A percentile compares a stretch with the other conserved stretches of the same genome.
Evolutionary conservation across 2,113 vertebrate species (phyloP).

Genomic region (Pachycephala philippinensis): DNA sequence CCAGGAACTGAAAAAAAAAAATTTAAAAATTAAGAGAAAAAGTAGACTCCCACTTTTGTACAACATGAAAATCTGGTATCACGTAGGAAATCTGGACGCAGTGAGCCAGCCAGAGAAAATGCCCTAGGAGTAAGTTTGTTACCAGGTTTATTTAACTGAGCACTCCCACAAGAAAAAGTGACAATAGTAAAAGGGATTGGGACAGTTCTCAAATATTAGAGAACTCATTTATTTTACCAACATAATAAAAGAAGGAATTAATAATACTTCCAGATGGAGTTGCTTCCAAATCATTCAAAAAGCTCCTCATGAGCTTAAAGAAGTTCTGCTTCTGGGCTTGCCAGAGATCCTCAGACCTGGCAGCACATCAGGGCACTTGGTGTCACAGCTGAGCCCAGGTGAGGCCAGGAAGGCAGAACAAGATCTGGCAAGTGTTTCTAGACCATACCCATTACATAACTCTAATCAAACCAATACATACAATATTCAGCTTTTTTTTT

Average conservation of each 20-base stretch:
- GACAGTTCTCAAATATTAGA: background rate
- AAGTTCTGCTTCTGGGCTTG: background rate
- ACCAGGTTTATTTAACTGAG: background rate
- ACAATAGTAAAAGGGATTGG: background rate
- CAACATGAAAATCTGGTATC: background rate
- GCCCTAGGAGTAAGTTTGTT: background rate
- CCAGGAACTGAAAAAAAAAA: conserved; percentile 77
- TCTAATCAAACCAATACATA: background rate
- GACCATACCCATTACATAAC: background rate
- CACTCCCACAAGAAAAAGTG: background rate
- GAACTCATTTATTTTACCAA: background rate
- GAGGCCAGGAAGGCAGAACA: background rate
- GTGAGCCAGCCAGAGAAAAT: background rate
- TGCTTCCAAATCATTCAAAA: background rate
- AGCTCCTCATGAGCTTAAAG: background rate
- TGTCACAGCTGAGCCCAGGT: background rate
- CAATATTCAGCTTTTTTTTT: background rate
- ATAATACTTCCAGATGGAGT: background rate
- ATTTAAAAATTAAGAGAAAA: background rate
- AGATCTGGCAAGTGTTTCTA: background rate
- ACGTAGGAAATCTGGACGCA: background rate
- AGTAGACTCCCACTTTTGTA: background rate
- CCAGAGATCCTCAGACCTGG: background rate
- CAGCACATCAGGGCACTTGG: rapidly evolving
- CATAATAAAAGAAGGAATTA: background rate